These are phyloP conservation scores for Saccopteryx leptura DNA, from an alignment of 2,113 vertebrate genomes.

Conservation along the genomic window DNA sequence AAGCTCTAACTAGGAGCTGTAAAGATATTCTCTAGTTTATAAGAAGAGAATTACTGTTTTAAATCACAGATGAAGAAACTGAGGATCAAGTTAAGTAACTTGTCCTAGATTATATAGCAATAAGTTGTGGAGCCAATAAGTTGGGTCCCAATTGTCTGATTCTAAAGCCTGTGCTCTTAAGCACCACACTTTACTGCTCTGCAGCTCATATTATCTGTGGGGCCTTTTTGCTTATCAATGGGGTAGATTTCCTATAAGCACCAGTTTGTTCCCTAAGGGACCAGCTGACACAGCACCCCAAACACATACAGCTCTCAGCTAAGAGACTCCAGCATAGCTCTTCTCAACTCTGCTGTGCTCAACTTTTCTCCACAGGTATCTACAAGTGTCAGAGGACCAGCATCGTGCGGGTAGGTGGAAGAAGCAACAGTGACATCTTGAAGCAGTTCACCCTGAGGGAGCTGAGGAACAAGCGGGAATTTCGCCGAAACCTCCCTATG, in stretches of 20 bases:
- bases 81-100: neutral
- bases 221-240: neutral
- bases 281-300: neutral
- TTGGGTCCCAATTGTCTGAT: neutral
- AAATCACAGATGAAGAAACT: constrained; percentile 35
- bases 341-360: neutral
- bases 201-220: neutral
- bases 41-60: neutral
- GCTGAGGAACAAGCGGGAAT: constrained; percentile 84
- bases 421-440: constrained; percentile 93
- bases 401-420: constrained; percentile 95
- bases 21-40: neutral
- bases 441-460: constrained; percentile 92
- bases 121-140: neutral
- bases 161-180: neutral
- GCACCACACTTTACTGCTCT: neutral
- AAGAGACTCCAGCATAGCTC: neutral
- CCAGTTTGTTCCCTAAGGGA: constrained; percentile 41
- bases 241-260: neutral
- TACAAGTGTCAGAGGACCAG: constrained; percentile 88
- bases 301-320: neutral
- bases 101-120: neutral
- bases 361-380: constrained; percentile 90
- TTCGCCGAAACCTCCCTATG: constrained; percentile 83
- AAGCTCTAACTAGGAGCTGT: neutral